Percentiles rank a stretch among this genome's conserved stretches.
phyloP scores from a whole-genome alignment of 2,888 invertebrate genomes.

The Nemotelus nigrinus region DNA sequence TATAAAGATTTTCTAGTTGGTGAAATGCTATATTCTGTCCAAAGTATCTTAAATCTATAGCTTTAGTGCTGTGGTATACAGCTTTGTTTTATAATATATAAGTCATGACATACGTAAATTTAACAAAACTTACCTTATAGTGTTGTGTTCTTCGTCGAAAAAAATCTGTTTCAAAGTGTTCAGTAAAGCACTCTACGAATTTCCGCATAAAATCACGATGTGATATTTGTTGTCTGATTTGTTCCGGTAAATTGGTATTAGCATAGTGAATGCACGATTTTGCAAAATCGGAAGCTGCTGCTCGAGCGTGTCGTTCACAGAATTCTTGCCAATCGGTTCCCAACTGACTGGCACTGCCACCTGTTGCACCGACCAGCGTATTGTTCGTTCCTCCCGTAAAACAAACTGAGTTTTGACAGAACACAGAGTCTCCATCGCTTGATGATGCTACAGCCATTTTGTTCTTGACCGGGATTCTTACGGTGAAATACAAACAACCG shows the following conservation, averaged over 20 bases:
- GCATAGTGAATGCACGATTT: slow-evolving; percentile 84
- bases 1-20: neutral
- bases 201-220: slow-evolving; percentile 83
- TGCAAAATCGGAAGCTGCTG: slow-evolving; percentile 88
- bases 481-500: slow-evolving; percentile 36
- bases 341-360: slow-evolving; percentile 46
- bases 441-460: slow-evolving; percentile 55
- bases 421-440: slow-evolving; percentile 53
- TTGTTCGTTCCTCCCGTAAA: slow-evolving; percentile 57
- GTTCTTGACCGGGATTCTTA: slow-evolving; percentile 30
- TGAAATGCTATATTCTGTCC: neutral
- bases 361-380: slow-evolving; percentile 50
- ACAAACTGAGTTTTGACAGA: slow-evolving; percentile 52
- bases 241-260: slow-evolving; percentile 75
- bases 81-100: too few species aligned
- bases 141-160: slow-evolving; percentile 67
- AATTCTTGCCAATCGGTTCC: slow-evolving; percentile 76
- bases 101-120: too few species aligned
- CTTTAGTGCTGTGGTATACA: neutral
- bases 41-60: neutral
- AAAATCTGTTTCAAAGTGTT: slow-evolving; percentile 86
- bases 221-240: slow-evolving; percentile 72
- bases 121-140: slow-evolving; percentile 61
- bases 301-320: slow-evolving; percentile 86
- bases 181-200: slow-evolving; percentile 85